Base-by-base conservation (phyloP, 2,797 vertebrate species). In the Epinephelus coioides region DNA sequence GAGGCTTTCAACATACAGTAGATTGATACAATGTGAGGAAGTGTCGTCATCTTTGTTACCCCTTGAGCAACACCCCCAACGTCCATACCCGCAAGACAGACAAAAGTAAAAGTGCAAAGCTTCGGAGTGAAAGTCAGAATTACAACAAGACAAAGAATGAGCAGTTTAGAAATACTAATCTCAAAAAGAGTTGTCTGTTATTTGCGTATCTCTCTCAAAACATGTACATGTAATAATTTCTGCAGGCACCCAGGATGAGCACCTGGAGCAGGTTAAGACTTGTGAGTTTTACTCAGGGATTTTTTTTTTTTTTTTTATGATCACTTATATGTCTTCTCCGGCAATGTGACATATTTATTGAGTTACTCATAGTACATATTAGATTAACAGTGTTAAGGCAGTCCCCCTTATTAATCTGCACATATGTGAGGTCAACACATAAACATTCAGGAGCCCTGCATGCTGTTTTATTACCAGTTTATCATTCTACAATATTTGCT, bases 1-100 rank as follows among this genome's bases (percentile, higher is more conserved):
- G 14, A 72, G 72, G 40, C 54, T 90, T 92, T 87, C 84, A 40
- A 88, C 82, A 86, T 57, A 67, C 65, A 53, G 54, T 40, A 30
- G n/a, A 78, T 34, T 76, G 53, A 73, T 47, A 78, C 76, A 86
- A 80, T 4, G 23, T 40, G 61, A 83, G 79, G 81, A 88, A 78
- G 77, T 88, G 78, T 79, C 81, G 67, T 81, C 73, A 85, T 76
- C 56, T 73, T 40, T 61, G 15, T 7, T 46, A 40, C 1, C 17
- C 19, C 53, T 89, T 69, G n/a, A 79, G 85, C 82, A 90, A 86
- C 5, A 74, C 18, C 18, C 2, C 17, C 19, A 79, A 68, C 17
- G 2, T n/a, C 49, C 19, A 53, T 0, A 12, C 9, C 18, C 3
- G 2, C 8, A 7, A 51, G 27, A 34, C 34, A 34, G 8, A 34